Evolutionary conservation across 2,113 vertebrate species (phyloP).

Genomic region (Toxotes jaculatrix): DNA sequence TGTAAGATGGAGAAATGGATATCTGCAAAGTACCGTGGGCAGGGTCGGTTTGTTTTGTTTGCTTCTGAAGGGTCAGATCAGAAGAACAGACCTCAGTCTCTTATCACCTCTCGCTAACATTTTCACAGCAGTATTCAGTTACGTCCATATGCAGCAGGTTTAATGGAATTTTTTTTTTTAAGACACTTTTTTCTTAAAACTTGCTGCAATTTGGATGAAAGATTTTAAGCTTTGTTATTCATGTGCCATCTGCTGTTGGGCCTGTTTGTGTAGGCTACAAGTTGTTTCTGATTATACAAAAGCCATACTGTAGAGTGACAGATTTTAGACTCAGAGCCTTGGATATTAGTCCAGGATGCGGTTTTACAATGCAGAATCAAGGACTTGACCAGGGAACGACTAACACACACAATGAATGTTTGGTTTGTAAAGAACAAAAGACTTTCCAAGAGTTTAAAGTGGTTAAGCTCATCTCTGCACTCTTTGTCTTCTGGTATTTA

Average conservation of each 20-base stretch:
- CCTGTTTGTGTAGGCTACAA: constrained; percentile 47
- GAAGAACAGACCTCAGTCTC: constrained; percentile 35
- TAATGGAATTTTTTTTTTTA: constrained; percentile 12
- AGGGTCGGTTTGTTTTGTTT: constrained; percentile 7
- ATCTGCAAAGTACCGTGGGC: background rate
- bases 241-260: constrained; percentile 73
- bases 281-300: constrained; percentile 68
- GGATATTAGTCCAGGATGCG: constrained; percentile 48
- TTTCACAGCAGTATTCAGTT: constrained; percentile 65
- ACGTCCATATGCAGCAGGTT: constrained; percentile 27
- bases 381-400: constrained; percentile 36
- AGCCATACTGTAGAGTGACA: constrained; percentile 78
- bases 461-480: constrained; percentile 37
- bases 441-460: constrained; percentile 31
- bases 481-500: constrained; percentile 51
- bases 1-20: constrained; percentile 26
- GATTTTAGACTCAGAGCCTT: constrained; percentile 53
- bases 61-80: constrained; percentile 41
- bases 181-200: constrained; percentile 7
- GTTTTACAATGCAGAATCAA: constrained; percentile 69
- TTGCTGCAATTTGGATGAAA: constrained; percentile 44
- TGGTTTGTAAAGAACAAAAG: constrained; percentile 45
- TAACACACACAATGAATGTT: constrained; percentile 46
- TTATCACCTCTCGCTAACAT: constrained; percentile 14
- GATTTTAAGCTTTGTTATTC: constrained; percentile 61